These are phyloP conservation scores for Myotis planiceps DNA, from an alignment of 2,797 vertebrate genomes.

Conservation along the genomic window DNA sequence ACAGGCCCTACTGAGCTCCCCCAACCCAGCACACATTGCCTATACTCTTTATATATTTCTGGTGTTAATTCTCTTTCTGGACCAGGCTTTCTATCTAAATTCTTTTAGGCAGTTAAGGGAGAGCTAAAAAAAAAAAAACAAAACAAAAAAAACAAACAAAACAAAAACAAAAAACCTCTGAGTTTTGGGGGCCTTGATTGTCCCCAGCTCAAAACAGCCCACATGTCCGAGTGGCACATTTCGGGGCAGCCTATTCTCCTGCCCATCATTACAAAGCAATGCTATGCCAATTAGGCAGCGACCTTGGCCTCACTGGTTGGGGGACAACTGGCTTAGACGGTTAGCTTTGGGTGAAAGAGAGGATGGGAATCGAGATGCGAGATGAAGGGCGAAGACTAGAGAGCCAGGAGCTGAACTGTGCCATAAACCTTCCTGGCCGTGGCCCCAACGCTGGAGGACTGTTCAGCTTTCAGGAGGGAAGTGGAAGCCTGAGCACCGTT, in stretches of 20 bases:
- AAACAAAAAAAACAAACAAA: no score
- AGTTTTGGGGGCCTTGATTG: neutral
- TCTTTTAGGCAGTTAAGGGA: neutral
- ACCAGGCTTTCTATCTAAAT: neutral
- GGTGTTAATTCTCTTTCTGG: neutral
- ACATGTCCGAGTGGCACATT: neutral
- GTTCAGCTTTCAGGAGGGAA: neutral
- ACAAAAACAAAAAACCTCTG: neutral
- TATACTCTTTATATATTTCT: neutral
- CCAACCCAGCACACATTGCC: neutral
- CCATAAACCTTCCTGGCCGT: neutral
- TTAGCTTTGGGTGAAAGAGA: neutral
- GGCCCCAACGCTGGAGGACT: neutral
- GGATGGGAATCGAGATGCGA: neutral
- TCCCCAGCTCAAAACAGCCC: neutral
- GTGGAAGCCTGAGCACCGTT: neutral
- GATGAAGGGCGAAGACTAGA: neutral
- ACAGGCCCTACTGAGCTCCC: neutral
- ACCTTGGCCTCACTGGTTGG: neutral
- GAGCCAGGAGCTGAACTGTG: neutral
- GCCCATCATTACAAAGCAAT: neutral
- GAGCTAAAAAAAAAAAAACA: neutral
- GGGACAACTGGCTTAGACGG: neutral
- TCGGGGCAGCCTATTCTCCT: neutral
- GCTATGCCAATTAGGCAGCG: neutral